phyloP scores from a whole-genome alignment of 2,797 vertebrate genomes.

The Phyllotis vaccarum region DNA sequence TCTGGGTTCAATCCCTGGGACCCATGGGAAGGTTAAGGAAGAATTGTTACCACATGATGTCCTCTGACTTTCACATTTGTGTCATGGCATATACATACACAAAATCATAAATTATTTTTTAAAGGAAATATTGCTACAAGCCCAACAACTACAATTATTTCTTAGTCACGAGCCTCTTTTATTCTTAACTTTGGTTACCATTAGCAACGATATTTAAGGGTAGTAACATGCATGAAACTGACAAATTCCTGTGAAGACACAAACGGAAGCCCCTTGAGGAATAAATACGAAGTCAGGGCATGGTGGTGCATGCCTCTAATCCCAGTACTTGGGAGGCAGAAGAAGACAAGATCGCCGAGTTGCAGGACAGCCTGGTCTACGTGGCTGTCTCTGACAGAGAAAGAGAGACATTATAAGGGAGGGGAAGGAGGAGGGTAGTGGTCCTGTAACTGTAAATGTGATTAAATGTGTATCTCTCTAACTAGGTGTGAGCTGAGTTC shows the following conservation, averaged over 20 bases:
- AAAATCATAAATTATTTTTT: not conserved
- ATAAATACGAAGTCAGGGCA: not conserved
- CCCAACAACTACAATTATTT: not conserved
- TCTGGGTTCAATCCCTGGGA: not conserved
- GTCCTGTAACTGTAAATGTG: not conserved
- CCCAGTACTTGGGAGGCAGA: not conserved
- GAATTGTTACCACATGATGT: not conserved
- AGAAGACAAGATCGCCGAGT: not conserved
- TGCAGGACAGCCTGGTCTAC: not conserved
- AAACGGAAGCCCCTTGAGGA: not conserved
- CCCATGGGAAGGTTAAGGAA: no score
- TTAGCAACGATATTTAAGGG: not conserved
- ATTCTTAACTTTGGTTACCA: not conserved
- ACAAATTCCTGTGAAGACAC: not conserved
- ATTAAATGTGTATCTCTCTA: not conserved
- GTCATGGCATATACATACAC: not conserved
- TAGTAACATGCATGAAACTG: not conserved
- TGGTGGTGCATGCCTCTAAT: not conserved
- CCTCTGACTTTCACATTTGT: not conserved
- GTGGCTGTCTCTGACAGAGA: not conserved
- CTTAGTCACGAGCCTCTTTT: not conserved
- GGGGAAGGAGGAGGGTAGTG: not conserved
- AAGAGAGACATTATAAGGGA: not conserved
- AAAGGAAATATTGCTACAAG: not conserved
- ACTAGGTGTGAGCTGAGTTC: not conserved